Base-by-base conservation (phyloP, 2,888 invertebrate genomes). In the Fragum sueziense region DNA sequence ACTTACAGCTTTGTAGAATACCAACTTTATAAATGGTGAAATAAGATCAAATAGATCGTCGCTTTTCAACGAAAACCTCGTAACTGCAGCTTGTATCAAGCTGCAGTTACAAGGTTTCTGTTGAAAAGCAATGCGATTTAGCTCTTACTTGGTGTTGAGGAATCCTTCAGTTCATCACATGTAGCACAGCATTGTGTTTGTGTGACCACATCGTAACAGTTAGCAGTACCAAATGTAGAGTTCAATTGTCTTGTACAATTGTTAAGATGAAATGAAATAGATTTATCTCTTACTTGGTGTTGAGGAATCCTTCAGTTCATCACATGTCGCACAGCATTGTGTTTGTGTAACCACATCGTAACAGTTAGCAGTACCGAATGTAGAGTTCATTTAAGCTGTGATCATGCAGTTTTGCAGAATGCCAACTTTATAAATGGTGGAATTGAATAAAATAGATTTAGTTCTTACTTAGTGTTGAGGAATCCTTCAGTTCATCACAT, bases 251-350 rank as follows among this genome's bases (percentile, higher is more conserved):
- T 75, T 31, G 70, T 67, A 57, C 84, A 84, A 0, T 65, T 41
- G 1, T 31, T 62, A 0, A 81, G 84, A 62, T 84, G n/a, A n/a
- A n/a, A n/a, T n/a, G n/a, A n/a, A n/a, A n/a, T n/a, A n/a, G n/a
- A n/a, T n/a, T n/a, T n/a, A n/a, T n/a, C n/a, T n/a, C 41, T 41
- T 59, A 84, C 84, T 72, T 59, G 79, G 75, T 14, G 81, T 79
- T 29, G 76, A 67, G 0, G 69, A 17, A 52, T 81, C 75, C 54
- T 79, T 79, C 6, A 73, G 25, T n/a, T 79, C 61, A 4, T 77
- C 76, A 74, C 84, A 84, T 0, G 84, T 84, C 29, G 54, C 74
- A 61, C 84, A 84, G 61, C 84, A 84, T 33, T 74, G 74, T 7
- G 67, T 59, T 27, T 74, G 76, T 31, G 41, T 29, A 20, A 72